phyloP scores from a whole-genome alignment of 1,140 invertebrate genomes.

The Nautilus pompilius region DNA sequence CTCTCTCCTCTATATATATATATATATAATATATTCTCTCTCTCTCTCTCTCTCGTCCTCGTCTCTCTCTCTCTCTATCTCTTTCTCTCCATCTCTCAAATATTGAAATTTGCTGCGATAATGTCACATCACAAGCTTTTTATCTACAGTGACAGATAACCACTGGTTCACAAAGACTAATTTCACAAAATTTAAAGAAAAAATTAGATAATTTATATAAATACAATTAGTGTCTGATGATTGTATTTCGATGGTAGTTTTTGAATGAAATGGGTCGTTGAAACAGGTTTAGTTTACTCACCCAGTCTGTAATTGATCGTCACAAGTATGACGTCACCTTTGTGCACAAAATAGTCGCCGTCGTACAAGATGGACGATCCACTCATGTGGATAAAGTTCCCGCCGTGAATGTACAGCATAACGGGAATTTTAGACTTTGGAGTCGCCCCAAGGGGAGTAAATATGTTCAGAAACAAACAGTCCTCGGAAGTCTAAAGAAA shows the following conservation, averaged over 20 bases:
- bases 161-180: too few species aligned
- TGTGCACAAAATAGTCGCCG: slow-evolving; percentile 41
- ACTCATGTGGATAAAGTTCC: slow-evolving; percentile 35
- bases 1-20: too few species aligned
- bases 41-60: too few species aligned
- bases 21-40: too few species aligned
- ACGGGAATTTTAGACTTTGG: slow-evolving; percentile 17
- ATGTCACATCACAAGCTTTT: too few species aligned
- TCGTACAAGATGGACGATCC: slow-evolving; percentile 28
- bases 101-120: too few species aligned
- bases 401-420: slow-evolving; percentile 42
- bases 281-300: slow-evolving; percentile 14
- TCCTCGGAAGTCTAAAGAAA: slow-evolving; percentile 46
- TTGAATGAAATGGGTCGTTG: too few species aligned
- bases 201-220: background rate
- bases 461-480: slow-evolving; percentile 45
- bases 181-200: too few species aligned
- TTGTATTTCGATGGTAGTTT: background rate
- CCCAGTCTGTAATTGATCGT: slow-evolving; percentile 60
- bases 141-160: too few species aligned
- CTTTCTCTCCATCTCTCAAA: too few species aligned
- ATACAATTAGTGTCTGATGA: background rate
- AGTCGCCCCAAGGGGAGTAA: slow-evolving; percentile 19
- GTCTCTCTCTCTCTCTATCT: too few species aligned
- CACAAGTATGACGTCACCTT: slow-evolving; percentile 56